Conservation (phyloP, 2,113 vertebrate genomes). For the Paedocypris sp. region DNA sequence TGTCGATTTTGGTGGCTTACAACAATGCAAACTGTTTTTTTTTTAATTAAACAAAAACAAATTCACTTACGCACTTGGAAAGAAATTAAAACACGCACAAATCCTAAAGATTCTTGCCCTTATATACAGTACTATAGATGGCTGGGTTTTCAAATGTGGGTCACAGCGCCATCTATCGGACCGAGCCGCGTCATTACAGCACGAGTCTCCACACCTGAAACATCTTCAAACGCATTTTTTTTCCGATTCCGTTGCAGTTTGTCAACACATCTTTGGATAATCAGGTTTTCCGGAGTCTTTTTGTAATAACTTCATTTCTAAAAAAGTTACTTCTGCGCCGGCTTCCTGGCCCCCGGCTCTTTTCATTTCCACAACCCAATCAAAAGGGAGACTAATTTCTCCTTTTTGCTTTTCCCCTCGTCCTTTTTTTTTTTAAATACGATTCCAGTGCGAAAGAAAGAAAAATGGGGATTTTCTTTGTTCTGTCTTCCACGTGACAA, state of each 20-base stretch:
- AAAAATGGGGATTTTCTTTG: conserved; percentile 23
- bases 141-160: neutral
- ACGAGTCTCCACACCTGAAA: neutral
- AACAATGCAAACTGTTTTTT: too few species aligned
- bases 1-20: too few species aligned
- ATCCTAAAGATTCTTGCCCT: too few species aligned
- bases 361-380: neutral
- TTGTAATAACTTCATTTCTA: conserved; percentile 14
- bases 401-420: too few species aligned
- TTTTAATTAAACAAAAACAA: too few species aligned
- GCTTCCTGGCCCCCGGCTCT: neutral
- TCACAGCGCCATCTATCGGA: conserved; percentile 16
- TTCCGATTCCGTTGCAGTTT: conserved; percentile 13
- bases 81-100: too few species aligned
- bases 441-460: conserved; percentile 6
- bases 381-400: neutral
- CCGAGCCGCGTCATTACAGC: neutral
- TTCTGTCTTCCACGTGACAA: conserved; percentile 32
- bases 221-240: neutral
- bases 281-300: neutral
- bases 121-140: too few species aligned
- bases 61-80: too few species aligned
- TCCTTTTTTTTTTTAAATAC: conserved; percentile 12
- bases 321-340: neutral
- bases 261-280: neutral